Percentiles rank a stretch among this genome's conserved stretches.
Conservation (phyloP, 1,140 invertebrate species). For the Tetragnatha versicolor region DNA sequence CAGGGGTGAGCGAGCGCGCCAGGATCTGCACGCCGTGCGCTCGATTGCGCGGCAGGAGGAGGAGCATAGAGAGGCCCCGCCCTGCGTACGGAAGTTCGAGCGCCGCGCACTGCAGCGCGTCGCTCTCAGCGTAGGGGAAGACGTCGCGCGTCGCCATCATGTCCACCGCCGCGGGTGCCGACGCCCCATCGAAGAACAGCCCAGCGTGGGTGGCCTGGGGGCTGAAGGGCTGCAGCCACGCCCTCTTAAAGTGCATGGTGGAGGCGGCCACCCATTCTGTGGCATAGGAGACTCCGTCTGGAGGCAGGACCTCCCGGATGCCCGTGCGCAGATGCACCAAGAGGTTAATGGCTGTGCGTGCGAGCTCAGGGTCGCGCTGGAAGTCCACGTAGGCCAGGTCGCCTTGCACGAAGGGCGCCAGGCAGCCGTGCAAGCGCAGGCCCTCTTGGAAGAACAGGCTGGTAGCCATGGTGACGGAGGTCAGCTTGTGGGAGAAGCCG, state of each 20-base stretch:
- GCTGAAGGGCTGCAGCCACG: constrained; percentile 65
- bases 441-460: constrained; percentile 59
- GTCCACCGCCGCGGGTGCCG: constrained; percentile 49
- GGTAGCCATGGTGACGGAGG: constrained; percentile 59
- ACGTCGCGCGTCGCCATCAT: constrained; percentile 58
- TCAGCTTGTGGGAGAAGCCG: constrained; percentile 32
- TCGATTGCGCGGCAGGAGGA: constrained; percentile 60
- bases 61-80: constrained; percentile 81
- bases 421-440: constrained; percentile 13
- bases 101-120: constrained; percentile 76
- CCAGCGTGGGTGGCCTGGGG: constrained; percentile 51
- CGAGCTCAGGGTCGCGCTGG: constrained; percentile 30
- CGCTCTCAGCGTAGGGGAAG: constrained; percentile 57
- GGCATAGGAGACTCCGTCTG: constrained; percentile 53
- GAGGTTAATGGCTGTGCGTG: constrained; percentile 70
- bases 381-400: constrained; percentile 43
- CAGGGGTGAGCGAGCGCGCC: constrained; percentile 49
- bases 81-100: constrained; percentile 86
- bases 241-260: constrained; percentile 63
- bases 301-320: constrained; percentile 70
- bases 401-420: constrained; percentile 17
- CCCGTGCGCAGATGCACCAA: constrained; percentile 77
- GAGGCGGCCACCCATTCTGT: constrained; percentile 65
- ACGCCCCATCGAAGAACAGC: constrained; percentile 61
- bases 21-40: constrained; percentile 57